Percentiles rank a stretch among this genome's conserved stretches.
These are phyloP conservation scores for Centruroides vittatus DNA, from an alignment of 1,140 invertebrate species.

Conservation along the genomic window DNA sequence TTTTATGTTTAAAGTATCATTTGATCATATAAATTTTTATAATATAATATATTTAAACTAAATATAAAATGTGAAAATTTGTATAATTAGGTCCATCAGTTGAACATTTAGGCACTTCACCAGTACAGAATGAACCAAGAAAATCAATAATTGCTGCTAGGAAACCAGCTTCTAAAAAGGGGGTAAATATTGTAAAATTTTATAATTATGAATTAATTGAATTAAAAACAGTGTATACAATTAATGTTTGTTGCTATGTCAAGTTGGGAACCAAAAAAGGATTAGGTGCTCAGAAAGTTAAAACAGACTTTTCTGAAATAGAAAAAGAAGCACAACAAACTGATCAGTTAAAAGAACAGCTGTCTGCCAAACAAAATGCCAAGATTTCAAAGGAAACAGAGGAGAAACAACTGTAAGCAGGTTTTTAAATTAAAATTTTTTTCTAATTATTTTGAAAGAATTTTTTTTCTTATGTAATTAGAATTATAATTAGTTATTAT, in stretches of 20 bases:
- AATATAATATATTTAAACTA: no score
- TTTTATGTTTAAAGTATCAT: no score
- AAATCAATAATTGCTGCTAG: conserved; percentile 54
- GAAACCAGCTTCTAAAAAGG: conserved; percentile 30
- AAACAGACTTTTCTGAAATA: conserved; percentile 82
- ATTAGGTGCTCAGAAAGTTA: conserved; percentile 92
- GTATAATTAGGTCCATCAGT: no score
- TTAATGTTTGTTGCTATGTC: neutral
- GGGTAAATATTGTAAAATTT: conserved; percentile 19
- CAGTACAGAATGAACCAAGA: conserved; percentile 32
- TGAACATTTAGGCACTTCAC: neutral
- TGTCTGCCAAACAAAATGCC: conserved; percentile 33
- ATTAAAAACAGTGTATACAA: no score
- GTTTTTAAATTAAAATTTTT: conserved; percentile 1
- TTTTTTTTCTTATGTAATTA: no score
- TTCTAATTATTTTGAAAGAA: no score
- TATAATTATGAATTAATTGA: no score
- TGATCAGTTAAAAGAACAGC: conserved; percentile 47
- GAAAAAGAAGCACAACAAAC: conserved; percentile 72
- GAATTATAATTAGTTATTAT: no score
- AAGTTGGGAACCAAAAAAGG: conserved; percentile 76
- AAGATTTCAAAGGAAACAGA: conserved; percentile 38
- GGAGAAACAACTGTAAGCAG: conserved; percentile 35
- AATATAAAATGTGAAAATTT: no score
- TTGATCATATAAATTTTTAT: no score